Evolutionary conservation across 2,113 vertebrate genomes (phyloP).

Genomic region (Oreochromis niloticus): DNA sequence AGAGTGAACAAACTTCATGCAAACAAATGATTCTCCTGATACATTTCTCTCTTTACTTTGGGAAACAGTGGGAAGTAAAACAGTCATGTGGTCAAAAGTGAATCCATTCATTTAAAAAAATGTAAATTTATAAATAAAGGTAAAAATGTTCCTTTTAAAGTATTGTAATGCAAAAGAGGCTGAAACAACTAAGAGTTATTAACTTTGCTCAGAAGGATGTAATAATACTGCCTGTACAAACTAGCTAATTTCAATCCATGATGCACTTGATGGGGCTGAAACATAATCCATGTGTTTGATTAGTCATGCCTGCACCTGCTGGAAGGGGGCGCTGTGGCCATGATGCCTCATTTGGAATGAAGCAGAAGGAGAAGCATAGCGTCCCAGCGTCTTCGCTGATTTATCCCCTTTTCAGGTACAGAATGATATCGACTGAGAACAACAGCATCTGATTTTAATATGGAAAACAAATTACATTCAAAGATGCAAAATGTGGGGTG

Average conservation of each 20-base stretch:
- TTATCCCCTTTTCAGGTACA: background rate
- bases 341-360: background rate
- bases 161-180: background rate
- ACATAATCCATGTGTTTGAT: background rate
- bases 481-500: background rate
- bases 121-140: background rate
- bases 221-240: background rate
- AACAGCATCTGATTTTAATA: background rate
- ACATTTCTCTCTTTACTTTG: background rate
- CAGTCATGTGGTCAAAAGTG: background rate
- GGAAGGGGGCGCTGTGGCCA: background rate
- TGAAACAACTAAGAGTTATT: background rate
- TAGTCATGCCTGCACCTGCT: background rate
- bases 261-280: background rate
- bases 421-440: background rate
- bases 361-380: background rate
- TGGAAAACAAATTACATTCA: accelerated
- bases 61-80: background rate
- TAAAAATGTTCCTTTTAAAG: background rate
- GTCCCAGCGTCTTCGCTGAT: background rate
- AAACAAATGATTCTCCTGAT: background rate
- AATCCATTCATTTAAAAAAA: background rate
- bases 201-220: background rate
- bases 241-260: background rate
- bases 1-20: background rate